phyloP scores from a whole-genome alignment of 2,888 invertebrate species.

The Spatulosminthurus flaviceps region DNA sequence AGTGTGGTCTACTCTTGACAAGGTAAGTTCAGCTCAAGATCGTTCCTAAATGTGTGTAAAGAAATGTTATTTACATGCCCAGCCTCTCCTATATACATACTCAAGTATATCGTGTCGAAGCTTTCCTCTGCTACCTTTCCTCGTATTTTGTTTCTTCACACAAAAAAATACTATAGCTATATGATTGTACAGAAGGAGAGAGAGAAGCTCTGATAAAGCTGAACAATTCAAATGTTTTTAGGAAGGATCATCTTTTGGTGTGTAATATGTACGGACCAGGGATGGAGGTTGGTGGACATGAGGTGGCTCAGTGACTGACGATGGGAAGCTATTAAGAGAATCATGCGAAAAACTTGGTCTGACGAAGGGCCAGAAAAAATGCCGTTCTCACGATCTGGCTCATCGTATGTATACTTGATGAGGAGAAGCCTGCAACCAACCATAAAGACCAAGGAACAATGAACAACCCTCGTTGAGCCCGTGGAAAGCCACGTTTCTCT shows the following conservation, averaged over 20 bases:
- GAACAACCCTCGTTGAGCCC: conserved; percentile 31
- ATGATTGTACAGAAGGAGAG: no score
- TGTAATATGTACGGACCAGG: conserved; percentile 32
- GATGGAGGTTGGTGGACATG: conserved; percentile 56
- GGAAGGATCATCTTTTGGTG: not conserved
- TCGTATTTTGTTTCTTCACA: conserved; percentile 30
- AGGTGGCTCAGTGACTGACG: conserved; percentile 51
- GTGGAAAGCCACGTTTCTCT: conserved; percentile 32
- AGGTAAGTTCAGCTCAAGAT: conserved; percentile 20
- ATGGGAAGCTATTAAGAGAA: conserved; percentile 61
- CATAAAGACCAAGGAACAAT: conserved; percentile 41
- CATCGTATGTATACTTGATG: conserved; percentile 30
- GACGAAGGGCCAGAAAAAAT: conserved; percentile 57
- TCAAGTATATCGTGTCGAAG: not conserved
- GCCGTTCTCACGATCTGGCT: conserved; percentile 61
- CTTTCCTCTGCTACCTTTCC: not conserved
- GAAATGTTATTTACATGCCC: not conserved
- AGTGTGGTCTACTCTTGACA: conserved; percentile 33
- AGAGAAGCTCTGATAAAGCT: conserved; percentile 5
- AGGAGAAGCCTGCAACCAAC: conserved; percentile 35
- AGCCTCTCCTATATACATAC: no score
- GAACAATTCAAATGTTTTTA: conserved; percentile 19
- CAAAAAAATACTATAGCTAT: conserved; percentile 1
- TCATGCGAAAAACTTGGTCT: conserved; percentile 58
- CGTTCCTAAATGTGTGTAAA: conserved; percentile 1